Evolutionary conservation across 2,113 vertebrate species (phyloP).

Genomic region (Zosterops hypoxanthus): DNA sequence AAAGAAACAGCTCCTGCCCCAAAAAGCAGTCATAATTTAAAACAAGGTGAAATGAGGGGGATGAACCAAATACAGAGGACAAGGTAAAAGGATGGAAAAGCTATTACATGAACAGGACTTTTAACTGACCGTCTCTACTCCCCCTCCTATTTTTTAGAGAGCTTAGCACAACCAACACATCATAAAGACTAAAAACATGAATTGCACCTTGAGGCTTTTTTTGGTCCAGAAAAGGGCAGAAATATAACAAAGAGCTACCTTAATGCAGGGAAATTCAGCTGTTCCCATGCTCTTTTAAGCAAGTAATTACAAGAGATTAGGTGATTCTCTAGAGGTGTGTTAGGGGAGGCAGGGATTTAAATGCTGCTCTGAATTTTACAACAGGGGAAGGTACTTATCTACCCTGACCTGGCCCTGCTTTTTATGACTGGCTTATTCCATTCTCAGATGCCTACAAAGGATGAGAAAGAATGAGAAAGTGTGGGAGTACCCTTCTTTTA

Average conservation of each 20-base stretch:
- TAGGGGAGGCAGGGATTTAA: slow-evolving; percentile 7
- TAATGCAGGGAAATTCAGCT: background rate
- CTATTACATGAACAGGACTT: background rate
- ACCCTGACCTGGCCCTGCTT: background rate
- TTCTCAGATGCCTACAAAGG: background rate
- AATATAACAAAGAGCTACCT: background rate
- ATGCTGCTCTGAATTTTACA: slow-evolving; percentile 40
- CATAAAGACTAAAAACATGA: background rate
- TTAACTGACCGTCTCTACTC: background rate
- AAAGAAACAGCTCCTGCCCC: background rate
- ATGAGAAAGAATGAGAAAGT: background rate
- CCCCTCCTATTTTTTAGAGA: background rate
- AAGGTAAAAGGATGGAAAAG: background rate
- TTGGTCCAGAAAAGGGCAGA: background rate
- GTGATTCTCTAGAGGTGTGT: background rate
- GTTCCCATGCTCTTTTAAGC: background rate
- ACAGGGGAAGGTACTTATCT: slow-evolving; percentile 1
- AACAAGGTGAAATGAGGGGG: background rate
- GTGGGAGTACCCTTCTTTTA: background rate
- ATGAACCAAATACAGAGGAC: background rate
- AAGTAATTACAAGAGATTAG: background rate
- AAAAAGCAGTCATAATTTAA: background rate
- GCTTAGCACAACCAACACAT: background rate
- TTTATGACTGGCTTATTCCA: slow-evolving; percentile 1
- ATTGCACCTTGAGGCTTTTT: background rate